Evolutionary conservation across 2,113 vertebrate genomes (phyloP).

Genomic region (Gallinago media): DNA sequence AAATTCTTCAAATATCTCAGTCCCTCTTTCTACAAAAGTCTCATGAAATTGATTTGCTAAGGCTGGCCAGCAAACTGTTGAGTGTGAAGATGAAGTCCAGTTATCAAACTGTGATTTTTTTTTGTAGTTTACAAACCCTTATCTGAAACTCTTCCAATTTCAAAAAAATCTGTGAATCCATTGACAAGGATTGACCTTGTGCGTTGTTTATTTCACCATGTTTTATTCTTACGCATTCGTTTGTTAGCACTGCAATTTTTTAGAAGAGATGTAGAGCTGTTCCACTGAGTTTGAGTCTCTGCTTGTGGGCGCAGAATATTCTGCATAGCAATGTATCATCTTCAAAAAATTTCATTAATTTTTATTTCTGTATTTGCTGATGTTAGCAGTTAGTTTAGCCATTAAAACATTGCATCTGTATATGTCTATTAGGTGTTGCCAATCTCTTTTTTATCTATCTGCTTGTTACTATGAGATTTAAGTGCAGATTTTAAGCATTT

Average conservation of each 20-base stretch:
- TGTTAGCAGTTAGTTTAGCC: background rate
- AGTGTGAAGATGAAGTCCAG: background rate
- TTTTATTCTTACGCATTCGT: background rate
- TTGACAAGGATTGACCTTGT: background rate
- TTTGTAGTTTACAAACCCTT: background rate
- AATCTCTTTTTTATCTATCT: background rate
- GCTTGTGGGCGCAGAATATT: background rate
- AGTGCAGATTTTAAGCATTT: background rate
- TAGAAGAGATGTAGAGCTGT: background rate
- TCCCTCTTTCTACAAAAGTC: background rate
- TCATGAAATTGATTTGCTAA: background rate
- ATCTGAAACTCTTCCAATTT: background rate
- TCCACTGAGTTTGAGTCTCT: background rate
- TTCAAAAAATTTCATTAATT: fast-evolving
- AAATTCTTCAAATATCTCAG: background rate
- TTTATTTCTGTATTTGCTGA: background rate
- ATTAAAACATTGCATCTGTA: background rate
- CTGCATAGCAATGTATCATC: background rate
- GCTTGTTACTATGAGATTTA: background rate
- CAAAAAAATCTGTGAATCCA: background rate
- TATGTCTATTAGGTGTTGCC: background rate
- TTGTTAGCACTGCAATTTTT: background rate
- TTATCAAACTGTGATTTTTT: background rate
- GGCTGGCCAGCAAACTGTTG: background rate
- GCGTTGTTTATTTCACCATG: background rate